Percentiles rank a stretch among this genome's conserved stretches.
These are phyloP conservation scores for Ariolimax columbianus DNA, from an alignment of 2,888 invertebrate species.

Conservation along the genomic window DNA sequence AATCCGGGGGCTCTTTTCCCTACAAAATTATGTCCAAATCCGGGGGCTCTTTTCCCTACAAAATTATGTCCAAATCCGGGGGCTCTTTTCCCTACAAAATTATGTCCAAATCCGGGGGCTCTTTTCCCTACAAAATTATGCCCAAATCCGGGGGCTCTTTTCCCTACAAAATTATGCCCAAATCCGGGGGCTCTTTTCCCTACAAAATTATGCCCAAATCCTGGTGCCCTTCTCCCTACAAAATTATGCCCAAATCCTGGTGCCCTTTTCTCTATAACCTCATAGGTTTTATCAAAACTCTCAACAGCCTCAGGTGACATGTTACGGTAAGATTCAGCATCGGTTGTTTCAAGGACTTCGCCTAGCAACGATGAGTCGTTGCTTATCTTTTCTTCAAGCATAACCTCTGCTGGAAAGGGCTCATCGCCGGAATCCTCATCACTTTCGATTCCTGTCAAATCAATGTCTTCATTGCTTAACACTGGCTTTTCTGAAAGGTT, in stretches of 20 bases:
- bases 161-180: slow-evolving; percentile 23
- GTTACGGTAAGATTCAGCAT: not conserved
- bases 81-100: slow-evolving; percentile 34
- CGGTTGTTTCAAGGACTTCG: no score
- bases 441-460: not conserved
- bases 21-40: slow-evolving; percentile 34
- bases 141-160: slow-evolving; percentile 37
- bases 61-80: slow-evolving; percentile 35
- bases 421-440: not conserved
- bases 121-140: slow-evolving; percentile 53
- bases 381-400: not conserved
- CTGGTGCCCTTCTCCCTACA: slow-evolving; percentile 36
- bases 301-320: not conserved
- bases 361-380: not conserved
- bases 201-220: slow-evolving; percentile 33
- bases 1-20: slow-evolving; percentile 40
- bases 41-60: slow-evolving; percentile 38
- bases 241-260: slow-evolving; percentile 28
- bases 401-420: not conserved
- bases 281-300: not conserved
- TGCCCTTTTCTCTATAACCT: slow-evolving; percentile 23
- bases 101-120: slow-evolving; percentile 25
- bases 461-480: not conserved
- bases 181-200: slow-evolving; percentile 38
- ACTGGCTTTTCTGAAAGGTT: slow-evolving; percentile 43